Conservation (phyloP, 2,888 invertebrate genomes). For the Melanotus villosus region DNA sequence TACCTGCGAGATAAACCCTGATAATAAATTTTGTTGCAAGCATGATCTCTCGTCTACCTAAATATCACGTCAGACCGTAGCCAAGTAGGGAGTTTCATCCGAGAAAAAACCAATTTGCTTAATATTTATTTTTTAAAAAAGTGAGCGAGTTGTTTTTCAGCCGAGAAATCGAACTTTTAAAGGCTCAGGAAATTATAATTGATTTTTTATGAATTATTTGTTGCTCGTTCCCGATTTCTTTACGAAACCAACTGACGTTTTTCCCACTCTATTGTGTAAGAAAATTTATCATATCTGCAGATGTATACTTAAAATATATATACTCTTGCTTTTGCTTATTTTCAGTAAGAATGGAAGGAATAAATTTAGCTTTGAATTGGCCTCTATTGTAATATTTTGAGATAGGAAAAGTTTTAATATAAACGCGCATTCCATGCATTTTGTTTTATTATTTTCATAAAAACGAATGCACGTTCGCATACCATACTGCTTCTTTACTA, state of each 20-base stretch:
- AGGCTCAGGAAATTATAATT: conserved; percentile 24
- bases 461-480: conserved; percentile 12
- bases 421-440: conserved; percentile 37
- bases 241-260: conserved; percentile 43
- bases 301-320: conserved; percentile 41
- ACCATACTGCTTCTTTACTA: neutral
- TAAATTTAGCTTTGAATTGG: conserved; percentile 42
- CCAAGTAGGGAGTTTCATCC: too few relatives aligned
- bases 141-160: too few relatives aligned
- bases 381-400: conserved; percentile 40
- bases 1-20: conserved; percentile 39
- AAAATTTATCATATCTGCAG: conserved; percentile 43
- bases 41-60: conserved; percentile 13
- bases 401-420: conserved; percentile 40
- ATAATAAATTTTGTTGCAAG: conserved; percentile 38
- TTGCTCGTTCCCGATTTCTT: too few relatives aligned
- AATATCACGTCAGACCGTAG: too few relatives aligned
- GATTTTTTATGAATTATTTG: conserved; percentile 32
- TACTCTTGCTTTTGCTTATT: conserved; percentile 22
- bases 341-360: conserved; percentile 23
- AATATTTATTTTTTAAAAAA: too few relatives aligned
- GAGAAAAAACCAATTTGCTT: neutral
- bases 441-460: conserved; percentile 26
- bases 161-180: neutral
- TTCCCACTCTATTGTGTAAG: conserved; percentile 37